Percentiles rank a stretch among this genome's conserved stretches.
Conservation (phyloP, 2,888 invertebrate genomes). For the Anticlea derivata region DNA sequence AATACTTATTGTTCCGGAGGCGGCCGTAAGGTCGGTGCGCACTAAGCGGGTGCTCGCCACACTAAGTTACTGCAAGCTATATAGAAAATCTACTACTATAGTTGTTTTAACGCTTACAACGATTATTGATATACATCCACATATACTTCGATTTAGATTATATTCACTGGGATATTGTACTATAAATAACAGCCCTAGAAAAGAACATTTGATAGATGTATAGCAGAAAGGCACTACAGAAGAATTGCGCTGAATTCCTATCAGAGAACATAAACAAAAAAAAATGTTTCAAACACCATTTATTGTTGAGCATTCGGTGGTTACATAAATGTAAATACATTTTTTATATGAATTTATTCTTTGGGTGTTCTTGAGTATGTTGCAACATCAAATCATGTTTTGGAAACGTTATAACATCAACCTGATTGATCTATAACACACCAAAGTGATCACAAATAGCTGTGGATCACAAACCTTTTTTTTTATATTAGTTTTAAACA, state of each 20-base stretch:
- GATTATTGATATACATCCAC: slow-evolving; percentile 37
- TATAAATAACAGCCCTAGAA: slow-evolving; percentile 38
- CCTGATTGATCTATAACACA: background rate
- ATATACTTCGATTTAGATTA: slow-evolving; percentile 28
- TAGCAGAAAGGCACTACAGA: slow-evolving; percentile 62
- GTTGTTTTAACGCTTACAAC: slow-evolving; percentile 49
- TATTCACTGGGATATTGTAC: slow-evolving; percentile 28
- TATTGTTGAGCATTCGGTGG: slow-evolving; percentile 55
- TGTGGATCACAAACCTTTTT: no score
- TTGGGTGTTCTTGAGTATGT: slow-evolving; percentile 31
- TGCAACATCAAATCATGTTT: slow-evolving; percentile 10
- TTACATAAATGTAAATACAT: slow-evolving; percentile 31
- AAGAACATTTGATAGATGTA: slow-evolving; percentile 37
- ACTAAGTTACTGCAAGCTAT: slow-evolving; percentile 38
- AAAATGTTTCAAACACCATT: slow-evolving; percentile 39
- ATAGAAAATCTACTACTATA: slow-evolving; percentile 56
- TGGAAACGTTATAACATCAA: no score
- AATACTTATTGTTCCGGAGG: slow-evolving; percentile 69
- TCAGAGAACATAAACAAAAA: slow-evolving; percentile 29
- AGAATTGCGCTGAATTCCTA: slow-evolving; percentile 42
- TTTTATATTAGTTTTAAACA: slow-evolving; percentile 9
- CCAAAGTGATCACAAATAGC: background rate
- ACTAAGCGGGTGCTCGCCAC: slow-evolving; percentile 36
- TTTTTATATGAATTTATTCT: slow-evolving; percentile 24
- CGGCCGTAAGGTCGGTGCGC: slow-evolving; percentile 46